Evolutionary conservation across 2,888 invertebrate species (phyloP).

Genomic region (Cephonodes hylas): DNA sequence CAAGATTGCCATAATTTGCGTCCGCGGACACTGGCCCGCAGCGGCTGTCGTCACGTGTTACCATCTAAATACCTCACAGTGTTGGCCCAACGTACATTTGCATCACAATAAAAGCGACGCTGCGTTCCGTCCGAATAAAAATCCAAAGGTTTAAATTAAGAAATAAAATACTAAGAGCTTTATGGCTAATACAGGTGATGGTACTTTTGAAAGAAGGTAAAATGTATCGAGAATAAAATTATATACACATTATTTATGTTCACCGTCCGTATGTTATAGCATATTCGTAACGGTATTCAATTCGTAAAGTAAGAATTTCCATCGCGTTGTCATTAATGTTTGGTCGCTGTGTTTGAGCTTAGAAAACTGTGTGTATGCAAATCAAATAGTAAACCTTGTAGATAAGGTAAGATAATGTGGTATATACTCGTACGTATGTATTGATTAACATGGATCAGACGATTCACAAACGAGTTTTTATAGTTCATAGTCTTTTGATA

Average conservation of each 20-base stretch:
- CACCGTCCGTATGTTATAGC: not conserved
- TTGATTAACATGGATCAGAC: not conserved
- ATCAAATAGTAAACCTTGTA: not conserved
- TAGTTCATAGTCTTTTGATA: not conserved
- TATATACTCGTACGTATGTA: too few species aligned
- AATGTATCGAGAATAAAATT: constrained; percentile 2
- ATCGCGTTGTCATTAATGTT: not conserved
- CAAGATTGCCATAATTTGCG: constrained; percentile 80
- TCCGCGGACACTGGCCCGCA: constrained; percentile 58
- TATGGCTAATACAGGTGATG: not conserved
- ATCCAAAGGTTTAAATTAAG: constrained; percentile 26
- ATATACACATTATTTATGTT: not conserved
- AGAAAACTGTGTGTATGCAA: not conserved
- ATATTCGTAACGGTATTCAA: not conserved
- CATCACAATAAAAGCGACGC: constrained; percentile 50
- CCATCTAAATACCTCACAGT: constrained; percentile 69
- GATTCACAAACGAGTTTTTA: not conserved
- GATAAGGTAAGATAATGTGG: not conserved
- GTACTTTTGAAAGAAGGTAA: not conserved
- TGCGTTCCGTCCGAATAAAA: constrained; percentile 46
- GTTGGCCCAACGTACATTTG: constrained; percentile 58
- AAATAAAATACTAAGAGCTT: constrained; percentile 10
- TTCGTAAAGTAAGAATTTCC: not conserved
- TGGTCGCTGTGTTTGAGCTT: not conserved
- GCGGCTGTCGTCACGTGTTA: constrained; percentile 77